Evolutionary conservation across 2,797 vertebrate species (phyloP).

Genomic region (Lindbergichthys nudifrons): DNA sequence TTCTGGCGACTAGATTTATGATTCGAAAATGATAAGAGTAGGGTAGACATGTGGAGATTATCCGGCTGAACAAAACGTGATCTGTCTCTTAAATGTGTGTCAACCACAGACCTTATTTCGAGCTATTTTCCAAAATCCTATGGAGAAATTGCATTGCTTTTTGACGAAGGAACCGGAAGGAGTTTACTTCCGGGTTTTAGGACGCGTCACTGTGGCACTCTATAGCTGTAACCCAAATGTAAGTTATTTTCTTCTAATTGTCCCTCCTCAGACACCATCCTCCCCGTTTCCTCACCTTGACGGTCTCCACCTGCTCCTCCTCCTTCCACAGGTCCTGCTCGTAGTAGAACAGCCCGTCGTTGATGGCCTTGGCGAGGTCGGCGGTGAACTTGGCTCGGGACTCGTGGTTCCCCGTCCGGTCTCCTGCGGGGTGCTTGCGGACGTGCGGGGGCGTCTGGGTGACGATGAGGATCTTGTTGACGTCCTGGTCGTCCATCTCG

Average conservation of each 20-base stretch:
- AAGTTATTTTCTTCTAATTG: not conserved
- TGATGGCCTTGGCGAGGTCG: constrained; percentile 93
- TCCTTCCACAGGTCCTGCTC: constrained; percentile 92
- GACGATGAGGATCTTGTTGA: constrained; percentile 96
- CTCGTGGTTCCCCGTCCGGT: constrained; percentile 85
- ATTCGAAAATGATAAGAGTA: too few relatives aligned
- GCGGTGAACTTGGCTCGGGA: constrained; percentile 88
- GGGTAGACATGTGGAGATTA: too few relatives aligned
- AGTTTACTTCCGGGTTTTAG: too few relatives aligned
- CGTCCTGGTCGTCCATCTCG: constrained; percentile 92
- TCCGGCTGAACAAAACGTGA: too few relatives aligned
- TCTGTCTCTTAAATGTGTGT: too few relatives aligned
- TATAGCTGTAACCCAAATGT: too few relatives aligned
- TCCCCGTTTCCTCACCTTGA: constrained; percentile 83
- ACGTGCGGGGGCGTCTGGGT: constrained; percentile 92
- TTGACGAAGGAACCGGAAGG: too few relatives aligned
- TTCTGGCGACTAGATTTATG: too few relatives aligned
- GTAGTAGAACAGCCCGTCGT: constrained; percentile 93
- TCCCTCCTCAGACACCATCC: too few relatives aligned
- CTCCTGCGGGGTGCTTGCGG: constrained; percentile 88
- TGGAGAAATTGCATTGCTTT: not conserved
- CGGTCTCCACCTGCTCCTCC: constrained; percentile 81
- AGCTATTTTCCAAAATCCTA: too few relatives aligned
- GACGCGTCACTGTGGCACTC: too few relatives aligned
- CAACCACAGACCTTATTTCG: too few relatives aligned